Evolutionary conservation across 2,113 vertebrate genomes (phyloP), one percentile per base, ranked within the genome.

Genomic region (Narcine bancroftii): DNA sequence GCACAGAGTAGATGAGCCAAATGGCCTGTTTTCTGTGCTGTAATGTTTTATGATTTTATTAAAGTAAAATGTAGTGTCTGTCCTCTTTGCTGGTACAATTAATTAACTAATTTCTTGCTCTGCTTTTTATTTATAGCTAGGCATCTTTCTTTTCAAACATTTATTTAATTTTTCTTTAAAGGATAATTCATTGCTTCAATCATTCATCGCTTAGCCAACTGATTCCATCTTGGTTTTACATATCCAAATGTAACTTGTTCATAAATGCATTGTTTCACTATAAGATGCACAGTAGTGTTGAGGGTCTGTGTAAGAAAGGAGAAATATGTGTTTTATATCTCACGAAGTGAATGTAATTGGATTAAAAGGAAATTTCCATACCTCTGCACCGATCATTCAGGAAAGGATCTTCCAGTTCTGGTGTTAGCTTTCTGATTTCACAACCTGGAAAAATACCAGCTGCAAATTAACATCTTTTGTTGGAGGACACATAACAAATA

Each of bases 321-420:
- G 87, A 33, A 11, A 21, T 47, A 47, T 29, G 45, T 21, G 47
- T 26, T 50, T 29, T 29, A 83, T 47, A 5, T 60, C 33, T 87
- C 33, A 24, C 7, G 7, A 19, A 2, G 53, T 87, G 33, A 56
- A 36, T 60, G n/a, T 83, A 21, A 81, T 81, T 81, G 9, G 9
- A 15, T 81, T 29, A 13, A 60, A n/a, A 87, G 53, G 6, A 36
- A 60, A 60, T 92, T 71, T 93, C 93, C 95, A 96, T 94, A 97
- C 97, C 97, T 96, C 97, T 95, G 93, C 97, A 97, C 92, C 96
- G 96, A 93, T 97, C 96, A 47, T 97, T 95, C 71, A 96, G 95
- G 93, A 96, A 97, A 0, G 95, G 96, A 93, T 97, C 96, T 93
- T 97, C 96, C 42, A 95, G 94, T 36, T 97, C 96, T 92, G 95